These are phyloP conservation scores for Dorcus hopei DNA, from an alignment of 2,888 invertebrate species.

Conservation along the genomic window DNA sequence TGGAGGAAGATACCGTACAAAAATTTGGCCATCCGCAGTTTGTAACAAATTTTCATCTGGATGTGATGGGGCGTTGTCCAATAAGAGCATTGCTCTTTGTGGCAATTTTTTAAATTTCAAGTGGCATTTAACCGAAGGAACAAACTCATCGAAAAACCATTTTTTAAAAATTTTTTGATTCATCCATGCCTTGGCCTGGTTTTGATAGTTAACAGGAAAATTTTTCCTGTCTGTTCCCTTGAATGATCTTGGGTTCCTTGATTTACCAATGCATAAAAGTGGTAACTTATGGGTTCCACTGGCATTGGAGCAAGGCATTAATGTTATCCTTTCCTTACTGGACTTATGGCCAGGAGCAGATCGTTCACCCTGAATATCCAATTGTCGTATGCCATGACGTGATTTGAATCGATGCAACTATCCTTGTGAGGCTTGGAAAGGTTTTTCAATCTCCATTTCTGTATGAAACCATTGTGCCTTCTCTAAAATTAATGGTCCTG, in stretches of 20 bases:
- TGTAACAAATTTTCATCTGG: not conserved
- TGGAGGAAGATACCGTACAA: no score
- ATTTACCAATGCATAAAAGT: no score
- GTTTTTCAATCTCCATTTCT: conserved; percentile 1
- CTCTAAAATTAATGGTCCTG: conserved; percentile 4
- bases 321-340: no score
- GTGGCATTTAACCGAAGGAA: not conserved
- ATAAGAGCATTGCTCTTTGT: not conserved
- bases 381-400: no score
- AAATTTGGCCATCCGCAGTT: not conserved
- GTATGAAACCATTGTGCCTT: conserved; percentile 2
- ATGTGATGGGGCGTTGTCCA: not conserved
- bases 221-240: not conserved
- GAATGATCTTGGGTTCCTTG: not conserved
- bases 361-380: no score
- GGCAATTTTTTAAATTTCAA: not conserved
- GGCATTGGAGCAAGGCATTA: no score
- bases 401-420: not conserved
- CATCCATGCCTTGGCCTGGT: conserved; percentile 3
- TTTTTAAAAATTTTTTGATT: not conserved
- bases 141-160: not conserved
- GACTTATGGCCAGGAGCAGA: no score
- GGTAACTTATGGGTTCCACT: no score
- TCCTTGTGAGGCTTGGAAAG: not conserved
- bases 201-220: conserved; percentile 2